These are phyloP conservation scores for Sebastes taczanowskii DNA, from an alignment of 2,797 vertebrate species.

Conservation along the genomic window DNA sequence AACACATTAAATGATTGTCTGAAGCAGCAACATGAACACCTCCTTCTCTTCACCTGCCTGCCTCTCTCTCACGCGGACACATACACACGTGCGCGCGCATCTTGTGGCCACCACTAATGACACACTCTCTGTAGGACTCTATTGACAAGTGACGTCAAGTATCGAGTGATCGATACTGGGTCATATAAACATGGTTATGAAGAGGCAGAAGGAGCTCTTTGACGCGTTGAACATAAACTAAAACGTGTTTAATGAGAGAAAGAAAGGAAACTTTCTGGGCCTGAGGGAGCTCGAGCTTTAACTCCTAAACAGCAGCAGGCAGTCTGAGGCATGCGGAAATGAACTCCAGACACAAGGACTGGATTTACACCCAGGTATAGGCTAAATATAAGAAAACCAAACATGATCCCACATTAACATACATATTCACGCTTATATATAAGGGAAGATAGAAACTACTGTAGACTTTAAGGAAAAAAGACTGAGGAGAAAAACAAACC, in stretches of 20 bases:
- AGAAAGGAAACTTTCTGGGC: constrained; percentile 25
- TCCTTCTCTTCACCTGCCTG: constrained; percentile 42
- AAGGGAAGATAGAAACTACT: fast-evolving
- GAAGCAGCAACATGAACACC: fast-evolving
- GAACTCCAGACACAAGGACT: constrained; percentile 12
- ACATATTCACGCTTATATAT: no score
- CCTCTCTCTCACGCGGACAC: constrained; percentile 3
- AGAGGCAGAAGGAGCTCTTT: neutral
- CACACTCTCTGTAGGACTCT: neutral
- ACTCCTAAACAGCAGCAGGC: constrained; percentile 12
- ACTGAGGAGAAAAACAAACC: neutral
- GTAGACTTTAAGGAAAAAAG: no score
- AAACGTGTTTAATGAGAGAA: fast-evolving
- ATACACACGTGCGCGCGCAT: neutral
- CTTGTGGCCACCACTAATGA: neutral
- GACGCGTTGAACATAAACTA: neutral
- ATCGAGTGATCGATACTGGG: constrained; percentile 16
- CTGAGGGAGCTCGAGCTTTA: neutral
- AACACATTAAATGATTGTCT: no score
- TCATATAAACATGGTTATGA: neutral
- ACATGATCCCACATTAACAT: fast-evolving
- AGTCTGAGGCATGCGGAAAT: constrained; percentile 73
- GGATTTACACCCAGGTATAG: constrained; percentile 3
- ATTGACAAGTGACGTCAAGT: constrained; percentile 54
- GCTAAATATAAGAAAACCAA: neutral